Conservation (phyloP, 1,140 invertebrate genomes). For the Habropoda laboriosa region DNA sequence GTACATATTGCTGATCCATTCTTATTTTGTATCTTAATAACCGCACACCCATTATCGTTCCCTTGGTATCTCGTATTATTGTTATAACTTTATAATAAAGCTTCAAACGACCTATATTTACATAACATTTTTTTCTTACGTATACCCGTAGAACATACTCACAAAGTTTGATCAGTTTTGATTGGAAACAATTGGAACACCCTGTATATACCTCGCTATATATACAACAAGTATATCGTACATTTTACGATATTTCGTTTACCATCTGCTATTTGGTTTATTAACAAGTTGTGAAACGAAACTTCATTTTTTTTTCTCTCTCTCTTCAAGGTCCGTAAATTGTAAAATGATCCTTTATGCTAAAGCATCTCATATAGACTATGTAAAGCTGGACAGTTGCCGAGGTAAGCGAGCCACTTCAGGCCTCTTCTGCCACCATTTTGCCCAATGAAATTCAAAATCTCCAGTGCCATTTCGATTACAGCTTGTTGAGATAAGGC, state of each 20-base stretch:
- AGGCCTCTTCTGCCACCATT: slow-evolving; percentile 13
- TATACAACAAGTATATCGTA: background rate
- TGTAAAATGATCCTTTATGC: slow-evolving; percentile 3
- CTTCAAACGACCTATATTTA: too few species aligned
- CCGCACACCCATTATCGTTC: too few species aligned
- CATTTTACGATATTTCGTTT: background rate
- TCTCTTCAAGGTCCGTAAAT: background rate
- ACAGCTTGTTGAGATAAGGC: slow-evolving; percentile 69
- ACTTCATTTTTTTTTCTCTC: background rate
- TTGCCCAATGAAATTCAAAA: slow-evolving; percentile 70
- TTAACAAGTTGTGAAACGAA: background rate
- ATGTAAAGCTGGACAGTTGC: slow-evolving; percentile 41
- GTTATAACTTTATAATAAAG: too few species aligned
- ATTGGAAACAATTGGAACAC: too few species aligned
- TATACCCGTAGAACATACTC: too few species aligned
- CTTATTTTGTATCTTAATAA: too few species aligned
- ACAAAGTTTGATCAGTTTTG: too few species aligned
- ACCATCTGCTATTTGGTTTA: background rate
- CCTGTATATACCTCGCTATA: background rate
- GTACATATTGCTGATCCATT: too few species aligned
- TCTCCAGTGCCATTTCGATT: slow-evolving; percentile 67
- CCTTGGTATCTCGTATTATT: too few species aligned
- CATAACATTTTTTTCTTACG: too few species aligned
- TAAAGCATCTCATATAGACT: slow-evolving; percentile 4
- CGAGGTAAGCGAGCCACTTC: slow-evolving; percentile 30